These are phyloP conservation scores for Metacarcinus magister DNA, from an alignment of 2,888 invertebrate species.

Conservation along the genomic window DNA sequence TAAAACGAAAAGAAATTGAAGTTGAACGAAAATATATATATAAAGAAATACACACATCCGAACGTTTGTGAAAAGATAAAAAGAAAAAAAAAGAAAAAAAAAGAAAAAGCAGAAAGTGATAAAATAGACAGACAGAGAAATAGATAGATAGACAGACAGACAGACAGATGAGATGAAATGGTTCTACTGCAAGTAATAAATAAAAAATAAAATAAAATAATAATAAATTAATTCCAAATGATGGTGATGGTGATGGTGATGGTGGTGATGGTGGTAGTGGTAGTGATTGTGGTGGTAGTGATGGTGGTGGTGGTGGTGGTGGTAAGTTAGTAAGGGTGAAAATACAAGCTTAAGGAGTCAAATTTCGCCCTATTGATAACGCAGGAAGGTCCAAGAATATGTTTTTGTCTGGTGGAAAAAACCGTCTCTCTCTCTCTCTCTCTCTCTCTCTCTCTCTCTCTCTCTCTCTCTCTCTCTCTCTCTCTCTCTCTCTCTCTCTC, in stretches of 20 bases:
- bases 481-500: slow-evolving; percentile 58
- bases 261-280: no score
- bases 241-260: no score
- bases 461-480: slow-evolving; percentile 55
- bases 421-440: slow-evolving; percentile 52
- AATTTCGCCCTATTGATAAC: neutral
- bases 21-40: neutral
- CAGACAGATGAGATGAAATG: slow-evolving; percentile 3
- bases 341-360: neutral
- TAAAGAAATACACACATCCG: neutral
- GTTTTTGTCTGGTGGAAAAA: neutral
- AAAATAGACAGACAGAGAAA: slow-evolving; percentile 13
- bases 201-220: neutral
- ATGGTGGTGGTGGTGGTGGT: no score
- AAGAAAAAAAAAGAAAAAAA: neutral
- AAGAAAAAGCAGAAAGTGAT: neutral
- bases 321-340: slow-evolving; percentile 37
- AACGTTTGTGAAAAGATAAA: neutral
- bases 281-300: neutral
- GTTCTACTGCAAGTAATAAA: neutral
- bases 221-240: neutral
- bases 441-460: slow-evolving; percentile 60
- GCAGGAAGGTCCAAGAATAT: neutral
- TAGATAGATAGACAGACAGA: slow-evolving; percentile 14
- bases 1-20: neutral